Evolutionary conservation across 1,140 invertebrate species (phyloP), one percentile per base, ranked within the genome.

Genomic region (Pinna nobilis): DNA sequence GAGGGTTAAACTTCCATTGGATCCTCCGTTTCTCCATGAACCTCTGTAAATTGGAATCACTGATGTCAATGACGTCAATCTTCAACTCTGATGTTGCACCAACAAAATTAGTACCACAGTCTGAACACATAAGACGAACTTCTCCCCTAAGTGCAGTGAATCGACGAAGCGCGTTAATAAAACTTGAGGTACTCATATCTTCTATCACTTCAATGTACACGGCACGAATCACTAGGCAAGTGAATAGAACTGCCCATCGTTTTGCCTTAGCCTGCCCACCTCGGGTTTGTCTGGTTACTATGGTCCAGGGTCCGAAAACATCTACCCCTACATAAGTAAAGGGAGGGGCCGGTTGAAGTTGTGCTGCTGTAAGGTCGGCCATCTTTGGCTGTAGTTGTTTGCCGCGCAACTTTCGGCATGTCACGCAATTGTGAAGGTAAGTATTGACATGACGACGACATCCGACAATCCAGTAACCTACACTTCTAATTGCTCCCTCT

Each of bases 141-240:
- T 25, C 2, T 3, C 57, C 68, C 32, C 68, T 5, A 0, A 61
- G 0, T 13, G 68, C 20, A 3, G n/a, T 18, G 23, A 59, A 70
- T 59, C 67, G 51, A 37, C 64, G 9, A 13, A 78, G 23, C 11
- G 73, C 76, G 30, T 76, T 80, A 28, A 78, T 76, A 32, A 76
- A 78, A 25, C 60, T 23, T 47, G 64, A 76, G 13, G 66, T 67
- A 25, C 37, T 55, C 61, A 80, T 50, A 35, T 69, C 66, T 23
- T 70, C 70, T n/a, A 78, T 33, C 13, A 80, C 33, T 55, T 80
- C 71, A 30, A 80, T 67, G 57, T 80, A 71, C 25, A 77, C 44
- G 15, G 41, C 64, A 35, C 75, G 55, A 0, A 51, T 61, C 6
- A 44, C 33, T 37, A 74, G 30, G 49, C 70, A 79, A 9, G 69